Evolutionary conservation across 1,140 invertebrate species (phyloP).

Genomic region (Planococcus citri): DNA sequence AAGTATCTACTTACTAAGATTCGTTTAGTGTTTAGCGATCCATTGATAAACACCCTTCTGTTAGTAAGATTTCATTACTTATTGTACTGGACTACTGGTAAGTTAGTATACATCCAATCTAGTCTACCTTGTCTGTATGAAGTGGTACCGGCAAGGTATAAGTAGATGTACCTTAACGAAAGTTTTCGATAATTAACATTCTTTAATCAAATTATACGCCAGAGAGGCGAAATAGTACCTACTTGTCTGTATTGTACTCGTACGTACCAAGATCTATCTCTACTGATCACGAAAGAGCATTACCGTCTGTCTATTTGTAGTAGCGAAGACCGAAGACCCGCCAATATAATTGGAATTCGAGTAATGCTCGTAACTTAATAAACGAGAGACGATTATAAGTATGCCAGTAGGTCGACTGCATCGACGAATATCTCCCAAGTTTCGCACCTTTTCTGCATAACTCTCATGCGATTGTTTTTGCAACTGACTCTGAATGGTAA

Average conservation of each 20-base stretch:
- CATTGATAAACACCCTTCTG: too few species aligned
- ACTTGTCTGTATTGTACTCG: too few species aligned
- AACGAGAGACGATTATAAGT: background rate
- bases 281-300: background rate
- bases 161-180: background rate
- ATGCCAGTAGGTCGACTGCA: background rate
- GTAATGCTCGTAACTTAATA: background rate
- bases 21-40: too few species aligned
- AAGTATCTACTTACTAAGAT: too few species aligned
- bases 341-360: conserved; percentile 3
- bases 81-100: too few species aligned
- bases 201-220: background rate
- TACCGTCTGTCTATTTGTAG: background rate
- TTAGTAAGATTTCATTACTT: too few species aligned
- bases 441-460: background rate
- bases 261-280: background rate
- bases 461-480: background rate
- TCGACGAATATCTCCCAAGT: background rate
- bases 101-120: too few species aligned
- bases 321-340: background rate
- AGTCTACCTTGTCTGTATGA: too few species aligned
- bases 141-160: too few species aligned
- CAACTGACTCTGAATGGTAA: too few species aligned
- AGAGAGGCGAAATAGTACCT: background rate
- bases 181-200: background rate